Evolutionary conservation across 2,888 invertebrate species (phyloP).

Genomic region (Meliscaeva auricollis): DNA sequence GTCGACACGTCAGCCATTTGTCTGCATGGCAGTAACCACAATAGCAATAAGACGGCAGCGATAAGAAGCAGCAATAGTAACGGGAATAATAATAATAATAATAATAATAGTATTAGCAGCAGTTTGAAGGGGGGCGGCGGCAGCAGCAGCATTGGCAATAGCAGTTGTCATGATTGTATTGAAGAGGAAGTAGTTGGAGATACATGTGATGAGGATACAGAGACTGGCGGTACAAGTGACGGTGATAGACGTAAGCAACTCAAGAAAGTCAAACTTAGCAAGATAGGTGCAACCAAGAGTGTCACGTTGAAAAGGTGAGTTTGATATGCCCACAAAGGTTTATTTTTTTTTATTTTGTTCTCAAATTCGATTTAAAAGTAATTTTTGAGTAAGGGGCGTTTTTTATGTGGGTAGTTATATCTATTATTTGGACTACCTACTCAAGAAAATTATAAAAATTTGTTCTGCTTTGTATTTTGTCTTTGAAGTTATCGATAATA

Average conservation of each 20-base stretch:
- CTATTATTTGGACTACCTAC: not conserved
- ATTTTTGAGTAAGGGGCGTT: not conserved
- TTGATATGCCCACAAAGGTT: not conserved
- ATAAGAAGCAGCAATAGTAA: conserved; percentile 55
- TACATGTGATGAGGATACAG: conserved; percentile 74
- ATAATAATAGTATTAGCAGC: conserved; percentile 60
- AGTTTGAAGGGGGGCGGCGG: conserved; percentile 68
- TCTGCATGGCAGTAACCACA: conserved; percentile 78
- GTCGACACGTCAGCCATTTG: conserved; percentile 54
- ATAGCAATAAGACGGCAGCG: conserved; percentile 67
- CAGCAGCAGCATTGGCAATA: conserved; percentile 9
- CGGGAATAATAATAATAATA: conserved; percentile 65
- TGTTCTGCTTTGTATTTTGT: not conserved
- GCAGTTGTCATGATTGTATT: conserved; percentile 68
- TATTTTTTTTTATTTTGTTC: not conserved
- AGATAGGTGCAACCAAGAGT: conserved; percentile 82
- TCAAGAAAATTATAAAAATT: too few species aligned
- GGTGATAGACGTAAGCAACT: conserved; percentile 79
- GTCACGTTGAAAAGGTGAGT: conserved; percentile 83
- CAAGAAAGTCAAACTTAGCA: conserved; percentile 82
- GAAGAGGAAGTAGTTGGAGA: conserved; percentile 75
- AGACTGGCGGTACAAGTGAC: conserved; percentile 79
- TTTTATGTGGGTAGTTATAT: too few species aligned
- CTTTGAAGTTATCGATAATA: not conserved
- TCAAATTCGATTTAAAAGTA: not conserved